Base-by-base conservation (phyloP, 2,797 vertebrate species). In the Poecile montanus region DNA sequence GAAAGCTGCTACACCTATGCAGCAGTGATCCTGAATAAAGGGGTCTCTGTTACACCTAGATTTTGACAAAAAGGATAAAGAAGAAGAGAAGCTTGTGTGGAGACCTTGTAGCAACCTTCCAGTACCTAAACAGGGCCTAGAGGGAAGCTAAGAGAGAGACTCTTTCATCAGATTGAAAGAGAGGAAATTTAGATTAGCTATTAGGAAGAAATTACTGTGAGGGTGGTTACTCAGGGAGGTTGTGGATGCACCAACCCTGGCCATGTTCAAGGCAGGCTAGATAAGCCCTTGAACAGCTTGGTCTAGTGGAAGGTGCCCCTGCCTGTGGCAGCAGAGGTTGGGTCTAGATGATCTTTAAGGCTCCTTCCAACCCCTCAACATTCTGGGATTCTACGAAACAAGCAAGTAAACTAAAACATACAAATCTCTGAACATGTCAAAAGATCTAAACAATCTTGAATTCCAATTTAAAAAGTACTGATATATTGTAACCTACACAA, bases 371-470 rank as follows among this genome's bases (percentile, higher is more conserved):
- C 3, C 7, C 57, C 38, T 38, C 34, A 70, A 26, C 10, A 38
- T 38, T 51, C 44, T 45, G 45, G 57, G 57, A 51, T 38, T 50
- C 48, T 50, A 29, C 45, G 36, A n/a, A 44, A 30, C 13, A 68
- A 65, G 15, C 38, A 68, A 78, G 44, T 32, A 56, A 26, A 51
- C 16, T 42, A 16, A 26, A 56, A 51, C 44, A 62, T 27, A 48
- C 32, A 40, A 74, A 80, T n/a, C 29, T 66, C 56, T 42, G 56
- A 81, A 60, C 1, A 0, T 60, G 47, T 13, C 0, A 0, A 45
- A 85, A 84, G 42, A 60, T 26, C 29, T 50, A 54, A 85, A 63
- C 19, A 20, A 18, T 19, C 12, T 54, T 40, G 38, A 72, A 62
- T 62, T 25, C 11, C 27, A 51, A 48, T 44, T 4, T 4, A 34